These are phyloP conservation scores for Caenorhabditis auriculariae DNA, from an alignment of 2,888 invertebrate genomes.

Conservation along the genomic window DNA sequence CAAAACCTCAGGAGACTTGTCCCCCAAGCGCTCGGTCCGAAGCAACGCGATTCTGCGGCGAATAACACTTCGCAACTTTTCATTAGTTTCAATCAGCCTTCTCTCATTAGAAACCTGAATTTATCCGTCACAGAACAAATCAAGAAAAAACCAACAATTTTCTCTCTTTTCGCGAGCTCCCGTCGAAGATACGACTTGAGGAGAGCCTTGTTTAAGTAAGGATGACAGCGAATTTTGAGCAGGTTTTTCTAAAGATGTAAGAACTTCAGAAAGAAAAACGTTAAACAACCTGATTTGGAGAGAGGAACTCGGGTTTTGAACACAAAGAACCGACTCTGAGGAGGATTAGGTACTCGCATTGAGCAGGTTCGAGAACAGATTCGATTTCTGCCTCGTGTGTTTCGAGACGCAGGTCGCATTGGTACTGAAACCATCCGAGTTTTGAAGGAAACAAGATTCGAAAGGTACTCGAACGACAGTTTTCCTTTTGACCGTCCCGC, in stretches of 20 bases:
- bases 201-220: conserved; percentile 4
- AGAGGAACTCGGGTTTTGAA: conserved; percentile 9
- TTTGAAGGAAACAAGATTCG: background rate
- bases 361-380: conserved; percentile 15
- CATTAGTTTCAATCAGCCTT: too few relatives aligned
- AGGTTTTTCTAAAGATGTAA: conserved; percentile 6
- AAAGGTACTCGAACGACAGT: conserved; percentile 17
- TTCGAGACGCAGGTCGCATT: conserved; percentile 19
- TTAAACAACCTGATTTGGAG: conserved; percentile 4
- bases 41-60: too few relatives aligned
- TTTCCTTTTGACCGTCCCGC: conserved; percentile 6
- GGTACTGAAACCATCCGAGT: conserved; percentile 23
- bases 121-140: too few relatives aligned
- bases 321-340: conserved; percentile 27
- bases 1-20: too few relatives aligned
- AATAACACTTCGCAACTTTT: too few relatives aligned
- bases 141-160: too few relatives aligned
- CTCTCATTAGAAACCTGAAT: too few relatives aligned
- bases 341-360: conserved; percentile 24
- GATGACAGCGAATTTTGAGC: conserved; percentile 9
- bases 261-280: background rate
- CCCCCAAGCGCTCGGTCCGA: too few relatives aligned
- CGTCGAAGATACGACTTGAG: too few relatives aligned
- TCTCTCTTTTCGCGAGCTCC: too few relatives aligned
- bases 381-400: conserved; percentile 21